Percentiles rank a stretch among this genome's conserved stretches.
Evolutionary conservation across 2,113 vertebrate genomes (phyloP).

Genomic region (Ceyx melanurus): DNA sequence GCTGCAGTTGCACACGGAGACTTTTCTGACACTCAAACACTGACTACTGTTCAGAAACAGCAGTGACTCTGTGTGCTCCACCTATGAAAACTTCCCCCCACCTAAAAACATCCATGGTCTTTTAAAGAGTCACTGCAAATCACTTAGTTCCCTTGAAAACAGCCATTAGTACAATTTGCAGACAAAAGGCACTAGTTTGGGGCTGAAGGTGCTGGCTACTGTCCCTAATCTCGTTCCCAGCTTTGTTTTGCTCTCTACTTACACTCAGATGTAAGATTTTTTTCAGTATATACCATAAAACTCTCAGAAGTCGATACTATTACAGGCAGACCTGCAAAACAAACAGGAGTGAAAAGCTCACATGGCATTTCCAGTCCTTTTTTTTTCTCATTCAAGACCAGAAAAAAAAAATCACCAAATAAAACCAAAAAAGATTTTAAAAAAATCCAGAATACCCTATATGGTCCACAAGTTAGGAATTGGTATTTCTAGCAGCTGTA

Average conservation of each 20-base stretch:
- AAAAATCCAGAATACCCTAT: background rate
- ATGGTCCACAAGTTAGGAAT: background rate
- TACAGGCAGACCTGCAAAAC: background rate
- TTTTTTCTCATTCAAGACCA: background rate
- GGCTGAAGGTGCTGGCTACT: background rate
- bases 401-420: background rate
- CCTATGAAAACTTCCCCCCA: background rate
- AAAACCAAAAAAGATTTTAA: background rate
- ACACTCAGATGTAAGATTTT: constrained; percentile 10
- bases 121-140: background rate
- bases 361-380: background rate
- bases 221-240: background rate
- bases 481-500: background rate
- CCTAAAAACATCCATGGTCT: background rate
- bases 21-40: background rate
- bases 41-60: background rate
- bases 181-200: background rate
- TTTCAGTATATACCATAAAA: background rate
- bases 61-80: background rate
- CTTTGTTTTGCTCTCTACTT: background rate
- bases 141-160: background rate
- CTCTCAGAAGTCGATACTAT: background rate
- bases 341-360: background rate
- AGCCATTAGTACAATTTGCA: background rate
- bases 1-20: fast-evolving